Evolutionary conservation across 2,797 vertebrate genomes (phyloP).

Genomic region (Chromobotia macracanthus): DNA sequence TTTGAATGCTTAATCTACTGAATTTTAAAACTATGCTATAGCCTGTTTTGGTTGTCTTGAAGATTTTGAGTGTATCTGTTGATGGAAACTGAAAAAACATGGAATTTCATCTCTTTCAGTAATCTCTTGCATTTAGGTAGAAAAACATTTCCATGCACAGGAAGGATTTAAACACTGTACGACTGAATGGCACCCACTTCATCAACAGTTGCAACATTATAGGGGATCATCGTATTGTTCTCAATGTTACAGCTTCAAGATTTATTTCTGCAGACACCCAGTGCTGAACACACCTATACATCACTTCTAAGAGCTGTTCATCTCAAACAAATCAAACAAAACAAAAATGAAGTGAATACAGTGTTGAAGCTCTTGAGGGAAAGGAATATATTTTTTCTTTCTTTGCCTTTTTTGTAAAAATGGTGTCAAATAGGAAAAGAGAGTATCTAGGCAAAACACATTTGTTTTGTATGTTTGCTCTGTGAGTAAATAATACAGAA

Average conservation of each 20-base stretch:
- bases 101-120: background rate
- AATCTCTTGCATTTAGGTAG: background rate
- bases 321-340: slow-evolving; percentile 4
- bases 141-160: background rate
- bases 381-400: slow-evolving; percentile 12
- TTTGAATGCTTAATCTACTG: slow-evolving; percentile 13
- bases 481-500: slow-evolving; percentile 27
- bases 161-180: background rate
- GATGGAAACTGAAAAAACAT: no score
- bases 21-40: background rate
- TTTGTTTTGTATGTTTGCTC: slow-evolving; percentile 26
- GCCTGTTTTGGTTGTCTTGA: no score
- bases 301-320: background rate
- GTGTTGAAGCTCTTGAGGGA: slow-evolving; percentile 20
- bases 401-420: slow-evolving; percentile 2
- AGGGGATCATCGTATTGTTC: background rate
- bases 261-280: background rate
- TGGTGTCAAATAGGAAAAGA: slow-evolving; percentile 10
- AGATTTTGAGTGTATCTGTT: no score
- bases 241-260: background rate
- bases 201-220: background rate
- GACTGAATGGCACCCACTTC: background rate
- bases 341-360: slow-evolving; percentile 5
- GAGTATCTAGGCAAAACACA: background rate
- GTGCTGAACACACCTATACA: background rate